Evolutionary conservation across 2,888 invertebrate species (phyloP).

Genomic region (Harpagoxenus sublaevis): DNA sequence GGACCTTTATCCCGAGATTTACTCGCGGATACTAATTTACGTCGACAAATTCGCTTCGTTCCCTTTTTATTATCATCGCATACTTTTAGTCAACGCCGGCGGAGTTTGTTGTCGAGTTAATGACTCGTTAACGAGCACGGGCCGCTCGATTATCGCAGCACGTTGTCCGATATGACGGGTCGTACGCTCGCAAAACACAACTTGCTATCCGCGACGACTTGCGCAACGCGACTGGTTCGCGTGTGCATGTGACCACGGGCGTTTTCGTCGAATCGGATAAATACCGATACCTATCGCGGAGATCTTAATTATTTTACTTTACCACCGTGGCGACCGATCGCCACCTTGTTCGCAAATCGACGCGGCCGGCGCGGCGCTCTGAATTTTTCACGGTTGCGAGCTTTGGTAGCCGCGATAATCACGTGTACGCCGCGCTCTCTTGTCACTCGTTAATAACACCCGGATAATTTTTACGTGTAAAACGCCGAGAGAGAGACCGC

Average conservation of each 20-base stretch:
- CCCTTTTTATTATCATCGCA: conserved; percentile 27
- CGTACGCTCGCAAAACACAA: conserved; percentile 38
- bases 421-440: conserved; percentile 7
- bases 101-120: conserved; percentile 39
- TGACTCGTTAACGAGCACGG: conserved; percentile 50
- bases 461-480: conserved; percentile 29
- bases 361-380: conserved; percentile 1
- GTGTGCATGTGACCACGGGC: conserved; percentile 25
- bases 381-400: conserved; percentile 7
- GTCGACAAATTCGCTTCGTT: conserved; percentile 30
- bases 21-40: conserved; percentile 30
- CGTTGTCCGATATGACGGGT: conserved; percentile 44
- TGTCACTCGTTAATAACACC: conserved; percentile 41
- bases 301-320: conserved; percentile 62
- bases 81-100: conserved; percentile 34
- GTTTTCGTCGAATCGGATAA: conserved; percentile 54
- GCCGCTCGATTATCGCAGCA: conserved; percentile 43
- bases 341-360: conserved; percentile 37
- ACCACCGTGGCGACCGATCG: conserved; percentile 29
- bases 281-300: conserved; percentile 51
- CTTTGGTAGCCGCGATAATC: conserved; percentile 34
- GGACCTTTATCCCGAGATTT: conserved; percentile 15
- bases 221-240: conserved; percentile 41
- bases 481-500: conserved; percentile 4
- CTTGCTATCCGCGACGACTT: conserved; percentile 22